Percentiles rank a stretch among this genome's conserved stretches.
Evolutionary conservation across 2,113 vertebrate genomes (phyloP).

Genomic region (Epinephelus moara): DNA sequence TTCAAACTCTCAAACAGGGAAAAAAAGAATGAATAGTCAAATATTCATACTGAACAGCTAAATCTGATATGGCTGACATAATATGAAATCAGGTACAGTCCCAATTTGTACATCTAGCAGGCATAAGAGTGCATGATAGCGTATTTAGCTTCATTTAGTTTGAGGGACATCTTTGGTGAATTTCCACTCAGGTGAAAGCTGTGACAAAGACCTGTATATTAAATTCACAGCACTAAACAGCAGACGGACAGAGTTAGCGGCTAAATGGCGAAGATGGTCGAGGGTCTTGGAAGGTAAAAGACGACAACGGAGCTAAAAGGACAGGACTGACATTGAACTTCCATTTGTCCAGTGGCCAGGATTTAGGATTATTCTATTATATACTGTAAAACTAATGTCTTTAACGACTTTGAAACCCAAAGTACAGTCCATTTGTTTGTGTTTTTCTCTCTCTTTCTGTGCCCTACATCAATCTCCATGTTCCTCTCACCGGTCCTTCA

Average conservation of each 20-base stretch:
- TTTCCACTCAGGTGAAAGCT: background rate
- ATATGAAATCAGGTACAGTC: too few species aligned
- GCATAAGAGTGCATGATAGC: too few species aligned
- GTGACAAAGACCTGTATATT: background rate
- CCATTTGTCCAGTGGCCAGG: background rate
- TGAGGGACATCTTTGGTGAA: too few species aligned
- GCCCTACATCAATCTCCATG: slow-evolving; percentile 27
- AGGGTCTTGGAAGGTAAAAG: background rate
- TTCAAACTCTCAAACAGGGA: too few species aligned
- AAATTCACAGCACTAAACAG: background rate
- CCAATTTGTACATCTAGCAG: too few species aligned
- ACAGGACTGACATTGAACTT: background rate
- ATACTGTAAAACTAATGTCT: background rate
- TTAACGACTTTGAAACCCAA: background rate
- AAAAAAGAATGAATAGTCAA: too few species aligned
- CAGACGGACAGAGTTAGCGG: background rate
- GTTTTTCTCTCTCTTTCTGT: slow-evolving; percentile 16
- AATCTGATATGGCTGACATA: too few species aligned
- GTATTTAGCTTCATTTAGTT: too few species aligned
- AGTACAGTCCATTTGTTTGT: background rate
- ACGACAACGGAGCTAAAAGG: background rate
- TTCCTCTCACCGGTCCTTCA: slow-evolving; percentile 7
- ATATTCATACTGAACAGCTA: too few species aligned
- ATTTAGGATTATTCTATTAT: background rate
- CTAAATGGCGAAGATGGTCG: background rate